A percentile compares a stretch with the other conserved stretches of the same genome.
Conservation (phyloP, 2,888 invertebrate genomes). For the Tyria jacobaeae region DNA sequence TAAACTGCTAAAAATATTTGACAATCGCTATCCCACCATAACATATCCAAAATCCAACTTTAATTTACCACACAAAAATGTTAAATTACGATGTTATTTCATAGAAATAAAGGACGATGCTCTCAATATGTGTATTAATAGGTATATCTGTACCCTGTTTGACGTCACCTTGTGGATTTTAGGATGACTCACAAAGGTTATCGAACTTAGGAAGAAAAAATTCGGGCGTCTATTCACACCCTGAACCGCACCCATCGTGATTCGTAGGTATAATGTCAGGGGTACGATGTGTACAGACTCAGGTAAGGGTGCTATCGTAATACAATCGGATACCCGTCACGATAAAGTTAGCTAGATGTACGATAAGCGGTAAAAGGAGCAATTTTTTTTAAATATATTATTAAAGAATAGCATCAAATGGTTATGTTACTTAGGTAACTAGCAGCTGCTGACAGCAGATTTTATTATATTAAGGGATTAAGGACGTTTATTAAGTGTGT, state of each 20-base stretch:
- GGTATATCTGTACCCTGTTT: slow-evolving; percentile 40
- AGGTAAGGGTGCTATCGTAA: slow-evolving; percentile 44
- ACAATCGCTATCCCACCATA: slow-evolving; percentile 8
- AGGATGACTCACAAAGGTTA: slow-evolving; percentile 60
- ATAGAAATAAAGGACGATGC: slow-evolving; percentile 18
- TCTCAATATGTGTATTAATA: slow-evolving; percentile 35
- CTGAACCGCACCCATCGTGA: slow-evolving; percentile 41
- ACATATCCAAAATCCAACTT: not conserved
- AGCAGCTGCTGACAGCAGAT: slow-evolving; percentile 4
- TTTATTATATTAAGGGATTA: not conserved
- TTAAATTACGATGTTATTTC: slow-evolving; percentile 12
- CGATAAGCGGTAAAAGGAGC: slow-evolving; percentile 20
- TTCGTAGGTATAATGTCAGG: slow-evolving; percentile 24
- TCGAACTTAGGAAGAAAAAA: slow-evolving; percentile 53
- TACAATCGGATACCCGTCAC: slow-evolving; percentile 3
- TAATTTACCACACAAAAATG: slow-evolving; percentile 6
- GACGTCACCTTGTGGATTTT: slow-evolving; percentile 50
- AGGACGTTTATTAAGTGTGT: no score
- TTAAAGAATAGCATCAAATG: not conserved
- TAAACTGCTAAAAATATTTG: not conserved
- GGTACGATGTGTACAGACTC: slow-evolving; percentile 37
- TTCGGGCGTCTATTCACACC: slow-evolving; percentile 44
- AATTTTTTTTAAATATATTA: not conserved
- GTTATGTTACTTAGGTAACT: not conserved
- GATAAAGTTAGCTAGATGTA: slow-evolving; percentile 23